These are phyloP conservation scores for Myopa testacea DNA, from an alignment of 2,888 invertebrate genomes.

Conservation along the genomic window DNA sequence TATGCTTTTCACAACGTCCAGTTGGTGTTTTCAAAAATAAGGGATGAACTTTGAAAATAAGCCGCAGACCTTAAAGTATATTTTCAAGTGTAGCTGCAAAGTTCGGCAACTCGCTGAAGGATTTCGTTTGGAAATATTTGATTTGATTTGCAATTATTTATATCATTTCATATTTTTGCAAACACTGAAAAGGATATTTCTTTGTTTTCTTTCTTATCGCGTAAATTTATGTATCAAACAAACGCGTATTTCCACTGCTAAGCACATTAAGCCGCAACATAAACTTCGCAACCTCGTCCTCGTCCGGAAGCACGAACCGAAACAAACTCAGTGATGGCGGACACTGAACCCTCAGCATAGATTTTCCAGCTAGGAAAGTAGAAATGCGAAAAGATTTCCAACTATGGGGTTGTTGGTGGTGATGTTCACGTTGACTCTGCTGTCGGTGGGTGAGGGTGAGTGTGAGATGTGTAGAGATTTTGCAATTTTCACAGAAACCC, in stretches of 20 bases:
- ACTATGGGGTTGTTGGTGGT: conserved; percentile 12
- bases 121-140: background rate
- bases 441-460: conserved; percentile 21
- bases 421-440: conserved; percentile 8
- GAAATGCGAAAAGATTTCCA: background rate
- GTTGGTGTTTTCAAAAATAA: conserved; percentile 37
- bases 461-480: conserved; percentile 38
- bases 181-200: no score
- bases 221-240: background rate
- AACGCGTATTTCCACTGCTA: background rate
- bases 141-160: background rate
- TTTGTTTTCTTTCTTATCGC: no score
- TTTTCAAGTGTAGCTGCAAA: conserved; percentile 44
- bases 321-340: conserved; percentile 59
- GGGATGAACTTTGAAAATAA: conserved; percentile 35
- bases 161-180: background rate
- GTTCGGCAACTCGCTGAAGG: background rate
- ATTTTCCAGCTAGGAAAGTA: conserved; percentile 38
- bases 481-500: conserved; percentile 16
- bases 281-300: conserved; percentile 43
- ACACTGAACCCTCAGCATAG: conserved; percentile 56
- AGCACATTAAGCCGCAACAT: background rate
- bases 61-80: background rate
- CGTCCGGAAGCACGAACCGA: conserved; percentile 56
- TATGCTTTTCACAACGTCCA: conserved; percentile 35